Percentiles rank a stretch among this genome's conserved stretches.
phyloP scores from a whole-genome alignment of 2,113 vertebrate genomes.

The Pelecanoides urinatrix region DNA sequence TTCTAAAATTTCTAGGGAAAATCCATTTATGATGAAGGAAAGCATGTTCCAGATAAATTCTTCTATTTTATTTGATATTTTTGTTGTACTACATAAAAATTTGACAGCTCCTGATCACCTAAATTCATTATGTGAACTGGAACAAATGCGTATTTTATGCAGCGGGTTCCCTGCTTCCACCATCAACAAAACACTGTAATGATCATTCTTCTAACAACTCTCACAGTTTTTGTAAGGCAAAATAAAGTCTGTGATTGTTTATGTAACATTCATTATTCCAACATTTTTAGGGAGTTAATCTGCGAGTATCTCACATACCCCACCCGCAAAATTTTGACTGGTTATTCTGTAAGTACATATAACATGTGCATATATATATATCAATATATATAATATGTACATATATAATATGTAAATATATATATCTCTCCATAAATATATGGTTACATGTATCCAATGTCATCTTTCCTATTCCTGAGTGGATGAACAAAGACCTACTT shows the following conservation, averaged over 20 bases:
- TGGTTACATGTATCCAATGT: not conserved
- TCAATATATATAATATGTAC: not conserved
- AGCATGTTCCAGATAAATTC: not conserved
- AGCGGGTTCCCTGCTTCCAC: not conserved
- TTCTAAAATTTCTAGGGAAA: not conserved
- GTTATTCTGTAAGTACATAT: too few species aligned
- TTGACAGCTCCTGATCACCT: not conserved
- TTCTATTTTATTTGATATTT: not conserved
- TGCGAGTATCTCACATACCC: not conserved
- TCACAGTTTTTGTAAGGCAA: not conserved
- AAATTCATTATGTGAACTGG: not conserved
- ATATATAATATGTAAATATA: too few species aligned
- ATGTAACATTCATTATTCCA: not conserved
- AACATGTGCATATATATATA: not conserved
- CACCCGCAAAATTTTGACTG: not conserved
- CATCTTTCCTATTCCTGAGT: not conserved
- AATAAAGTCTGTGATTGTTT: not conserved
- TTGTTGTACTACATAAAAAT: not conserved
- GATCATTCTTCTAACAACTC: too few species aligned
- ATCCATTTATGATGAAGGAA: not conserved
- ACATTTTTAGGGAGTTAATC: not conserved
- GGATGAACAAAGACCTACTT: not conserved
- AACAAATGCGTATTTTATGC: not conserved
- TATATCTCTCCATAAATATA: not conserved
- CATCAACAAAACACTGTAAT: not conserved